Base-by-base conservation (phyloP, 2,797 vertebrate genomes). In the Enteromius trimaculatus region DNA sequence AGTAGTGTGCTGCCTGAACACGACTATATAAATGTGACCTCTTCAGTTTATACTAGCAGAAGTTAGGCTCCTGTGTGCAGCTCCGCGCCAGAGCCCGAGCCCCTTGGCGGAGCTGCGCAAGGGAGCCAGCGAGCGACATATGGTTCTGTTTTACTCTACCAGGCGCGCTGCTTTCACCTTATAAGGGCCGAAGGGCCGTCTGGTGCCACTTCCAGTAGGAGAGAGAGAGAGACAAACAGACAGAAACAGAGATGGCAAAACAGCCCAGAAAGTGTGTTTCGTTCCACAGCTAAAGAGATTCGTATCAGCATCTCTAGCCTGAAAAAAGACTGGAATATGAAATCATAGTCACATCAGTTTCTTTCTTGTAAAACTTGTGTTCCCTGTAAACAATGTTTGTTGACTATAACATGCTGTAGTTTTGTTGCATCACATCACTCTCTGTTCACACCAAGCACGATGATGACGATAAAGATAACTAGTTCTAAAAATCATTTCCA, bases 61-160 rank as follows among this genome's bases (percentile, higher is more conserved):
- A 85, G 64, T 72, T 72, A 68, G 74, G 79, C 86, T 86, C 84
- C 84, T 81, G 83, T 87, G 64, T 34, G 78, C 58, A 84, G 84
- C 84, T 84, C 84, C 13, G 34, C 68, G 58, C 74, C 79, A 84
- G 86, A 80, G 82, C 70, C 19, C 11, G 68, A 39, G 76, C 53
- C 65, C 69, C 79, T 47, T 1, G 21, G 76, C n/a, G 47, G 82
- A 88, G 87, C 84, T 84, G 76, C 84, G 6, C 23, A 0, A 84
- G 62, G 64, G 66, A 82, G 81, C 47, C 53, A 16, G 29, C 1
- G 77, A n/a, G 42, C 53, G 77, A 88, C 90, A 90, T 90, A 87
- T 90, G 90, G 88, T 90, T 90, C 82, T 89, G 86, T 76, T 90
- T 89, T 88, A 58, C 60, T 53, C 39, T 70, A 68, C 64, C 79